Conservation (phyloP, 2,113 vertebrate species). For the Formicarius rufipectus region DNA sequence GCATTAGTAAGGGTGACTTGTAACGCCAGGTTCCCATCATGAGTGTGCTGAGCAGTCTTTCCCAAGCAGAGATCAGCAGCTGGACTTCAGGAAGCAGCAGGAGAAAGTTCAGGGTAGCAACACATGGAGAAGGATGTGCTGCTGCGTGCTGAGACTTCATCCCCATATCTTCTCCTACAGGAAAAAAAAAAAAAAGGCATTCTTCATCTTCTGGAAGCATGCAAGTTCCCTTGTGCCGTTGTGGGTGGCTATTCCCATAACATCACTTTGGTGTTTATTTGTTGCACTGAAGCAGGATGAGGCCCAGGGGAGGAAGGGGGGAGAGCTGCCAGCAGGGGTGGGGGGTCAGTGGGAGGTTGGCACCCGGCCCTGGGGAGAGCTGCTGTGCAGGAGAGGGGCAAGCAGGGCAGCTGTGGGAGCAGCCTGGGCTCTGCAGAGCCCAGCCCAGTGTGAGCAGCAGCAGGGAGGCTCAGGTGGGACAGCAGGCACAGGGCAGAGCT, state of each 20-base stretch:
- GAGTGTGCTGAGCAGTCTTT: neutral
- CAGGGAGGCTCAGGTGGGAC: neutral
- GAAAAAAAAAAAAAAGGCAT: neutral
- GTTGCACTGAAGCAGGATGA: neutral
- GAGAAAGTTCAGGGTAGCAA: neutral
- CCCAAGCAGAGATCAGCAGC: neutral
- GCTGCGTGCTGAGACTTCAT: neutral
- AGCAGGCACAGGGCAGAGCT: neutral
- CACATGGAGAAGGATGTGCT: neutral
- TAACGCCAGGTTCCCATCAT: neutral
- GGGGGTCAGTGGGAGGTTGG: neutral
- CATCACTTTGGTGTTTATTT: neutral
- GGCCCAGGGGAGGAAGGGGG: neutral
- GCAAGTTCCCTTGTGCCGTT: neutral
- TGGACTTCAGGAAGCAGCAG: accelerated
- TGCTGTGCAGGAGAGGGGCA: neutral
- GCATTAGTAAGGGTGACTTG: neutral
- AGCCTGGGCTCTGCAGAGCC: accelerated
- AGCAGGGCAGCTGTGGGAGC: accelerated
- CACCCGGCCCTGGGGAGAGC: neutral
- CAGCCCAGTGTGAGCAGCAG: accelerated
- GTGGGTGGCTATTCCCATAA: neutral
- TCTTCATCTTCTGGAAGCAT: neutral
- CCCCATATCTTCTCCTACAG: accelerated
- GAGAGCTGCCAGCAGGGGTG: neutral